Percentiles rank a stretch among this genome's conserved stretches.
Conservation (phyloP, 2,797 vertebrate species). For the Anolis apletophallus region DNA sequence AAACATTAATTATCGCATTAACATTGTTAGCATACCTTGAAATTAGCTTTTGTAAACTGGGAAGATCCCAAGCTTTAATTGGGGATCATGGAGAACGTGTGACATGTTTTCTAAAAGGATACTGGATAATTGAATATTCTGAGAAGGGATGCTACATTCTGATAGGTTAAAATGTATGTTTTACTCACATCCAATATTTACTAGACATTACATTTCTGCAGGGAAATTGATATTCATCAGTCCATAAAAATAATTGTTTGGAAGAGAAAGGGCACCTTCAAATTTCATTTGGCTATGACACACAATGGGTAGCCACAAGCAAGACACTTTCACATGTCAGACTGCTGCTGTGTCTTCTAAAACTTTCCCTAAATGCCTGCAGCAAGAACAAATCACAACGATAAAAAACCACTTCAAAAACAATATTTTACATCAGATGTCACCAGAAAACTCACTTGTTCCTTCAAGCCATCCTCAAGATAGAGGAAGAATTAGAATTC, state of each 20-base stretch:
- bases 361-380: neutral
- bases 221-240: neutral
- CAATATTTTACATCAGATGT: neutral
- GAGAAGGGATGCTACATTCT: neutral
- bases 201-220: neutral
- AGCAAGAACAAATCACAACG: neutral
- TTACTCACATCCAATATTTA: neutral
- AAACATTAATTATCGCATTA: too few species aligned
- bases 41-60: neutral
- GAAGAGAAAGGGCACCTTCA: neutral
- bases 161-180: neutral
- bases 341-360: too few species aligned
- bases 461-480: neutral
- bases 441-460: neutral
- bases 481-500: neutral
- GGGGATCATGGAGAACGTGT: neutral
- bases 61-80: neutral
- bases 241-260: neutral
- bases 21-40: neutral
- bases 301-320: neutral
- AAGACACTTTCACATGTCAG: neutral
- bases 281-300: neutral
- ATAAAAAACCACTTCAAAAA: neutral
- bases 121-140: neutral
- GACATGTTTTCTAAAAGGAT: neutral